phyloP scores from a whole-genome alignment of 2,113 vertebrate species.

The Corydoras sp. region DNA sequence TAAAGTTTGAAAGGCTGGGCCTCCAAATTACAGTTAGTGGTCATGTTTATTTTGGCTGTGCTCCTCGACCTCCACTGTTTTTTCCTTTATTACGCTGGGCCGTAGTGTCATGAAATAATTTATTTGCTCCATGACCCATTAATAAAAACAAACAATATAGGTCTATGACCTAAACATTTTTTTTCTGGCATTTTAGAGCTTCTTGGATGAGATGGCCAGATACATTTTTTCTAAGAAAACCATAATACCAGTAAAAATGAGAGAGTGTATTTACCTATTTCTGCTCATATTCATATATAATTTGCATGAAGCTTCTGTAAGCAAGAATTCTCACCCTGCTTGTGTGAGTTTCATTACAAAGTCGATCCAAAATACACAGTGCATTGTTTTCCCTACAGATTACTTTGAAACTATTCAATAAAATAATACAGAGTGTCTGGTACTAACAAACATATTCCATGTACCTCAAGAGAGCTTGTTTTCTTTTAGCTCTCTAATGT shows the following conservation, averaged over 20 bases:
- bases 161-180: constrained; percentile 39
- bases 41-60: constrained; percentile 51
- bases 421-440: background rate
- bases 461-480: no score
- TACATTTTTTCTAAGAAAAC: constrained; percentile 52
- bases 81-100: constrained; percentile 56
- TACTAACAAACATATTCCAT: no score
- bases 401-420: background rate
- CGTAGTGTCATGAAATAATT: constrained; percentile 65
- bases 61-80: constrained; percentile 47
- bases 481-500: no score
- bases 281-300: constrained; percentile 36
- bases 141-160: constrained; percentile 65
- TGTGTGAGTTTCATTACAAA: constrained; percentile 40
- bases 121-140: constrained; percentile 54
- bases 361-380: constrained; percentile 5
- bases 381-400: background rate
- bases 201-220: constrained; percentile 43
- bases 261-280: constrained; percentile 35
- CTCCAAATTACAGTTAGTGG: constrained; percentile 32
- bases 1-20: constrained; percentile 38
- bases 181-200: constrained; percentile 51
- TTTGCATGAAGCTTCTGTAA: constrained; percentile 46
- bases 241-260: constrained; percentile 28
- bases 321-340: constrained; percentile 47